Conservation (phyloP, 2,888 invertebrate species). For the Maniola hyperantus region DNA sequence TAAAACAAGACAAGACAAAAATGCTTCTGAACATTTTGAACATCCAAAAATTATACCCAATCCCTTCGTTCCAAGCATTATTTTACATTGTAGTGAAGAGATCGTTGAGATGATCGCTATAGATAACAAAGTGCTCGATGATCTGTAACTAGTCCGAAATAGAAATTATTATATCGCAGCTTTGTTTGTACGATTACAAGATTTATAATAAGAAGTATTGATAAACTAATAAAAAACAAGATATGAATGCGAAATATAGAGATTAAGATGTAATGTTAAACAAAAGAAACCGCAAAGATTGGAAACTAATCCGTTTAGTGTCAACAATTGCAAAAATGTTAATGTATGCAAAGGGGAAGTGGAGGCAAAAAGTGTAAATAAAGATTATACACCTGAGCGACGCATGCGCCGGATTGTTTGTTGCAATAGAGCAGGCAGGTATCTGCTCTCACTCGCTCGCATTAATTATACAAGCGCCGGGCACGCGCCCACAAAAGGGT, state of each 20-base stretch:
- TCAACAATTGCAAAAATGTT: constrained; percentile 58
- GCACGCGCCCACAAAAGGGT: constrained; percentile 56
- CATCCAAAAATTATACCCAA: constrained; percentile 56
- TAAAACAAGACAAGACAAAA: constrained; percentile 41
- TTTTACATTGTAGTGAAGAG: constrained; percentile 45
- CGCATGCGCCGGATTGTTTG: constrained; percentile 63
- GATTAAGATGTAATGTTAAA: neutral
- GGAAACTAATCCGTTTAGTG: constrained; percentile 24
- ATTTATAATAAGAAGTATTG: neutral
- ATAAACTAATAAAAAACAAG: neutral
- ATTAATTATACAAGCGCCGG: constrained; percentile 67
- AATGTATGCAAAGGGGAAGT: constrained; percentile 82
- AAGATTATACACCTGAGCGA: constrained; percentile 78
- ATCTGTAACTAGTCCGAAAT: constrained; percentile 75
- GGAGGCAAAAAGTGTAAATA: constrained; percentile 70
- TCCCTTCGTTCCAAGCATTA: constrained; percentile 48
- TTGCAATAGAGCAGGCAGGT: constrained; percentile 63
- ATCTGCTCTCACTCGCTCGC: constrained; percentile 59
- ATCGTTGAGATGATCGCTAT: constrained; percentile 59
- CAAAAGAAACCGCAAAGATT: constrained; percentile 16
- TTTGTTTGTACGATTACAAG: constrained; percentile 12
- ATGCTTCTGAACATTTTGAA: constrained; percentile 48
- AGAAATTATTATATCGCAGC: constrained; percentile 54
- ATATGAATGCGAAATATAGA: neutral
- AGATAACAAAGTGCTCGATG: constrained; percentile 74